Conservation (phyloP, 1,140 invertebrate species). For the Apolygus lucorum region DNA sequence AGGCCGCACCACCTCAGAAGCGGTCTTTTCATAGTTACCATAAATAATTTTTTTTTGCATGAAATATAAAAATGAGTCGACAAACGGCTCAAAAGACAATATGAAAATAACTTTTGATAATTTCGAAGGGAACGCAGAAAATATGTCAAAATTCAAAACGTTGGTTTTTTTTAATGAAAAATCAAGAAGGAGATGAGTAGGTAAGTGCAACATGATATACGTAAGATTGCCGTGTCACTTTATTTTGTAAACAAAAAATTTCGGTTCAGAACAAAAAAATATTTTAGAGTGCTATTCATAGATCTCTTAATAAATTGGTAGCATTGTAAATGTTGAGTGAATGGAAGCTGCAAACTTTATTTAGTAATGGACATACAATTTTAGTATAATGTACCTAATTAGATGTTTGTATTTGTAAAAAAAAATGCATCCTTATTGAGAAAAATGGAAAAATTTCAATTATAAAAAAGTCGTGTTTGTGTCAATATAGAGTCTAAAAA, state of each 20-base stretch:
- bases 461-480: constrained; percentile 23
- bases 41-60: no score
- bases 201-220: neutral
- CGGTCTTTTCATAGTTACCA: neutral
- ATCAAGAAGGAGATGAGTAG: no score
- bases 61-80: neutral
- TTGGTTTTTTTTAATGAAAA: no score
- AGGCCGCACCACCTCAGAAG: neutral
- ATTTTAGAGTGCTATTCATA: constrained; percentile 24
- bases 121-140: no score
- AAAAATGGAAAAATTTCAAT: constrained; percentile 10
- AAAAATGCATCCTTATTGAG: constrained; percentile 9
- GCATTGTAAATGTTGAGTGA: neutral
- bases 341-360: constrained; percentile 9
- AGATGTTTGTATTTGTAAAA: constrained; percentile 22
- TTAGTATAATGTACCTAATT: constrained; percentile 21
- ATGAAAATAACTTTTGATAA: neutral
- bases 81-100: neutral
- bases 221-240: neutral
- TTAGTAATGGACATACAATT: constrained; percentile 2
- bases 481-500: constrained; percentile 20
- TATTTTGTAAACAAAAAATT: neutral
- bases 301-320: constrained; percentile 22
- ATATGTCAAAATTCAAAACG: no score
- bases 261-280: neutral